Base-by-base conservation (phyloP, 2,888 invertebrate genomes). In the Synergus umbraculus region DNA sequence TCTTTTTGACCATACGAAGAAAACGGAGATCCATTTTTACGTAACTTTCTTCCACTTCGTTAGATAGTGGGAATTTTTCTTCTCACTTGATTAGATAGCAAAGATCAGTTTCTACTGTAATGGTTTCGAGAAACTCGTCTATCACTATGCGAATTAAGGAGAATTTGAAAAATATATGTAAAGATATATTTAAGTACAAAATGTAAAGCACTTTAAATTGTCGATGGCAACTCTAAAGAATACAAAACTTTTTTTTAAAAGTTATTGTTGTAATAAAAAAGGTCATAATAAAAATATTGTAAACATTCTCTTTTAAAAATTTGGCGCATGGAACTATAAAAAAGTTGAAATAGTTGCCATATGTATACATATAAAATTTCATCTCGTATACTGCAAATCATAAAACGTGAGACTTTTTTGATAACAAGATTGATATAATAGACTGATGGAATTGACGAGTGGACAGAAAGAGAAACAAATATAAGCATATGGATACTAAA, bases 21-120 rank as follows among this genome's bases (percentile, higher is more conserved):
- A 54, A 37, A 29, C 49, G 13, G 15, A 43, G 49, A 73, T n/a
- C 29, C 69, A 73, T 54, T 54, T 54, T 73, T 73, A 37, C 29
- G 69, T 73, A 73, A 73, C 54, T 54, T 60, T 15, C 37, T 49
- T 54, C 69, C 69, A 54, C 49, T 49, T 73, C 15, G 73, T 73
- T 10, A 49, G n/a, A 73, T 73, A 22, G 22, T 60, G 18, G 22
- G 10, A 60, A 60, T 60, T 60, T 60, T 54, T 69, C 69, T n/a
- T 73, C 37, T 73, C 49, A 54, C 29, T 54, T n/a, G 73, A 73
- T 46, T 46, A 73, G 73, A 54, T 73, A 54, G n/a, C 4, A 73
- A 73, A 54, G 37, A 73, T 69, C 22, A 46, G 15, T 29, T 49
- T 69, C 46, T 46, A 12, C 46, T 49, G 46, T 69, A 69, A 69